Evolutionary conservation across 2,113 vertebrate genomes (phyloP), one percentile per base, ranked within the genome.

Genomic region (Hirundichthys speculiger): DNA sequence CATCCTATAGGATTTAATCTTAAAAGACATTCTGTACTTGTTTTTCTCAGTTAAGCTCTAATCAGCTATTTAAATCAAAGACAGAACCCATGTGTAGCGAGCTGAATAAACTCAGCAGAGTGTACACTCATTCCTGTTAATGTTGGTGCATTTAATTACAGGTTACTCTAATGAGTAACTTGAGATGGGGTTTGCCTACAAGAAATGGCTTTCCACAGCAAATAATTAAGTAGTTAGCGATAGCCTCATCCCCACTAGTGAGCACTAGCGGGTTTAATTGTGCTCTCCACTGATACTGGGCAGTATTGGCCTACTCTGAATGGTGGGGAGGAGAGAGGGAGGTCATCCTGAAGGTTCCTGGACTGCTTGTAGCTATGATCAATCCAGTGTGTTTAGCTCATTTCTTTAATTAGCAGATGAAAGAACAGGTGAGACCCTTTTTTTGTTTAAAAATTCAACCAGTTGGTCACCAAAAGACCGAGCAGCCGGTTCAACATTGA

Each of bases 371-470:
- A 22, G 53, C 38, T 57, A 24, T 46, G 38, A 51, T 50, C 39
- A 41, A 7, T 45, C 21, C 34, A 34, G 22, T 14, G 16, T 45
- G 22, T 54, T 63, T 25, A 25, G 24, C 67, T 79, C n/a, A 43
- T 21, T 51, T 62, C 14, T 25, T 49, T 64, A 75, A 83, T 77
- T 64, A 79, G 51, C 15, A 40, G 27, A 58, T 48, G 13, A 71
- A 68, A 76, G 48, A 46, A 62, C 46, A 63, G 57, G 15, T 71
- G 49, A 18, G n/a, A 71, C 41, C 42, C 56, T 18, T 68, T 41
- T 74, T 59, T 60, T 57, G 77, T n/a, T n/a, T n/a, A n/a, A n/a
- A n/a, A n/a, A n/a, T n/a, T n/a, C n/a, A 39, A 72, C 59, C 75
- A 30, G 15, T 27, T 41, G 49, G 52, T 68, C 38, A 46, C 18